These are phyloP conservation scores for Vandiemenella viatica DNA, from an alignment of 2,888 invertebrate genomes.

Conservation along the genomic window DNA sequence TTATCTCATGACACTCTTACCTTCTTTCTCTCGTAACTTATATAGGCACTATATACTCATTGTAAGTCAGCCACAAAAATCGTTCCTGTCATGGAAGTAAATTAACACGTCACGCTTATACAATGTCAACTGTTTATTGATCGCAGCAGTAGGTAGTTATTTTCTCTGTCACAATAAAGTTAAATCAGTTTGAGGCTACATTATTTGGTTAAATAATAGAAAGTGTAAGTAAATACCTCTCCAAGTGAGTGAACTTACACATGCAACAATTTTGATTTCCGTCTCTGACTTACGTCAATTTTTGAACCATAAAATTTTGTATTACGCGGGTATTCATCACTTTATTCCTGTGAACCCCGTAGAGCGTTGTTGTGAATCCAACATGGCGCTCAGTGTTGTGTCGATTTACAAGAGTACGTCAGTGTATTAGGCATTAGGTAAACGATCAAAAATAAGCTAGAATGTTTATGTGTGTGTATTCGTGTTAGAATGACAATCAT, in stretches of 20 bases:
- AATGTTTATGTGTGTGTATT: neutral
- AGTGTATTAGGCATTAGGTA: conserved; percentile 16
- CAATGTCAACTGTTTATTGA: conserved; percentile 15
- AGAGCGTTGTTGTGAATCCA: conserved; percentile 56
- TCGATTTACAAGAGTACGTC: conserved; percentile 29
- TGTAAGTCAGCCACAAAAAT: too few relatives aligned
- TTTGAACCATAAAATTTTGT: conserved; percentile 9
- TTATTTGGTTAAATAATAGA: too few relatives aligned
- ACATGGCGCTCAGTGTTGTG: conserved; percentile 51
- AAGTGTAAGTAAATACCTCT: too few relatives aligned
- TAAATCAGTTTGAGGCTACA: too few relatives aligned
- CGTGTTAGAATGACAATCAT: neutral
- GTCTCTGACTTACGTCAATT: too few relatives aligned
- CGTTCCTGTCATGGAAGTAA: conserved; percentile 3
- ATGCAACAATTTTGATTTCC: too few relatives aligned
- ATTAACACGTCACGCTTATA: conserved; percentile 12
- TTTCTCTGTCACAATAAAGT: conserved; percentile 4
- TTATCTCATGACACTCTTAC: too few relatives aligned
- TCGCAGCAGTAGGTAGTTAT: conserved; percentile 7
- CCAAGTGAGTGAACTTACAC: too few relatives aligned
- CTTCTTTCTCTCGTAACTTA: too few relatives aligned
- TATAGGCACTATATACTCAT: too few relatives aligned
- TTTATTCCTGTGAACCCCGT: conserved; percentile 36
- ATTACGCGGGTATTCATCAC: conserved; percentile 27
- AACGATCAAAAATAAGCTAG: conserved; percentile 6